phyloP scores from a whole-genome alignment of 2,888 invertebrate genomes.

The Crematogaster levior region DNA sequence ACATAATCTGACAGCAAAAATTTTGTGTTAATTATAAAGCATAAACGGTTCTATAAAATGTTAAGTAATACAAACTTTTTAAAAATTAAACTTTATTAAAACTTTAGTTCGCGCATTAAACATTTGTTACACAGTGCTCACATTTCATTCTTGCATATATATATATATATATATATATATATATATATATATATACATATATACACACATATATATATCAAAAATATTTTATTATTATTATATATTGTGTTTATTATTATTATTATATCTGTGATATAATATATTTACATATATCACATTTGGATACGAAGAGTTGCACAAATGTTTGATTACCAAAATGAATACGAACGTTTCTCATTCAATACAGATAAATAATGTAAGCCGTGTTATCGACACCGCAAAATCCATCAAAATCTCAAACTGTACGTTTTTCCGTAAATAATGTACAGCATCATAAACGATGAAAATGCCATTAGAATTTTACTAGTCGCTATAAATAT shows the following conservation, averaged over 20 bases:
- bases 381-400: not conserved
- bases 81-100: not conserved
- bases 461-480: slow-evolving; percentile 3
- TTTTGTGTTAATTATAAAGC: not conserved
- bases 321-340: not conserved
- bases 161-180: too few species aligned
- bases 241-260: not conserved
- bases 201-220: too few species aligned
- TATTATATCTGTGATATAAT: not conserved
- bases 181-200: too few species aligned
- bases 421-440: not conserved
- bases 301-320: not conserved
- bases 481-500: slow-evolving; percentile 20
- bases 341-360: slow-evolving; percentile 5
- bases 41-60: not conserved
- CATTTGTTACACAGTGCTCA: not conserved
- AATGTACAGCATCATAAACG: not conserved
- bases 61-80: not conserved
- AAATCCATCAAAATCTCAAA: slow-evolving; percentile 31
- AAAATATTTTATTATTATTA: not conserved
- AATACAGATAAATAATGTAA: slow-evolving; percentile 28
- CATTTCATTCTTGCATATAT: not conserved
- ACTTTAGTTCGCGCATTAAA: not conserved
- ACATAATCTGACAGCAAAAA: not conserved
- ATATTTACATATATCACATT: not conserved